phyloP scores from a whole-genome alignment of 2,797 vertebrate species.

The Hapalemur alaotrensis region DNA sequence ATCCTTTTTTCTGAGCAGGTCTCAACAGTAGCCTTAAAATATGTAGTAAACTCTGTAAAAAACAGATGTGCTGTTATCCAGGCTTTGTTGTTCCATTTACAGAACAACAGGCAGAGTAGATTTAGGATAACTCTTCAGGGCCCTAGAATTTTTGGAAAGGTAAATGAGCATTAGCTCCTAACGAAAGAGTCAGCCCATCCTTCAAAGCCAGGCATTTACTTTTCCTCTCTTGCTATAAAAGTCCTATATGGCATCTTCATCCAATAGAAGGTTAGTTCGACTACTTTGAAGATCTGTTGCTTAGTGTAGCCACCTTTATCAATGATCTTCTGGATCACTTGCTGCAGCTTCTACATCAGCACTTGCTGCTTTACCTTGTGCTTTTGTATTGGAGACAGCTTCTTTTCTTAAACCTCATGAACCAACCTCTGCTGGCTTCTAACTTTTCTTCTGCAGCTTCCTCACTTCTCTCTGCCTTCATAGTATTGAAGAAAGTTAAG shows the following conservation, averaged over 20 bases:
- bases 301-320: background rate
- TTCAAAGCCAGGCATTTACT: background rate
- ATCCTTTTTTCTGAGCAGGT: background rate
- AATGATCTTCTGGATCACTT: background rate
- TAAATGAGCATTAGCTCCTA: background rate
- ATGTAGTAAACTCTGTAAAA: background rate
- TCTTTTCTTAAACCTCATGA: background rate
- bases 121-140: background rate
- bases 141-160: background rate
- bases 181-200: background rate
- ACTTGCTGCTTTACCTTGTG: background rate
- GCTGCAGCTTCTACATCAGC: background rate
- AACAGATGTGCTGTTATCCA: background rate
- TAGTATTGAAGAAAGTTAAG: background rate
- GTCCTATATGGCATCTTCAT: background rate
- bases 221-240: background rate
- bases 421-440: background rate
- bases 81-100: background rate
- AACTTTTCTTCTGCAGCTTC: background rate
- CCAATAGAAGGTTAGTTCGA: background rate
- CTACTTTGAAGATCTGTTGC: background rate
- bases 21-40: background rate
- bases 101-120: background rate
- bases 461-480: background rate
- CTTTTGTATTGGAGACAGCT: background rate